phyloP scores from a whole-genome alignment of 2,113 vertebrate species.

The Petroica traversi region DNA sequence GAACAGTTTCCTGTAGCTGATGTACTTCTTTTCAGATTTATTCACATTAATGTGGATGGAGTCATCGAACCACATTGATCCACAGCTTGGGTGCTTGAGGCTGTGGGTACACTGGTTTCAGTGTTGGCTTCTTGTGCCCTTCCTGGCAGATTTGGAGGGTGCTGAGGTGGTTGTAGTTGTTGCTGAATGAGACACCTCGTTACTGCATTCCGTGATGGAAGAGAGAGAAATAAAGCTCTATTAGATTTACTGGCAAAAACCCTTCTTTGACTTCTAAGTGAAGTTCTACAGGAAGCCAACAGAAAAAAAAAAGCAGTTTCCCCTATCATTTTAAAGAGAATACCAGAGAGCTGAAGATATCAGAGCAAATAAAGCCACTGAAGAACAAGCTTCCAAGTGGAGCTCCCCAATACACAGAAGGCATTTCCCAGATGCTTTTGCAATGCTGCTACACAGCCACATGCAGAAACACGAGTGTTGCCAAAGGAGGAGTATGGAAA shows the following conservation, averaged over 20 bases:
- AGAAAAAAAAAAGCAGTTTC: neutral
- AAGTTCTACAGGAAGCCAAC: neutral
- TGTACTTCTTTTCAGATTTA: neutral
- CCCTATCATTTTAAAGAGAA: neutral
- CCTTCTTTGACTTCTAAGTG: neutral
- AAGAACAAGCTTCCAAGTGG: neutral
- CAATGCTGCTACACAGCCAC: neutral
- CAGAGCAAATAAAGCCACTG: neutral
- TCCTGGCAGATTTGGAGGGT: neutral
- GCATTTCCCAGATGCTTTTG: neutral
- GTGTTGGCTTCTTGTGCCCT: neutral
- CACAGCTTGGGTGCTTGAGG: fast-evolving
- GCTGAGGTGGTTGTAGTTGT: neutral
- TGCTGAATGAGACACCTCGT: neutral
- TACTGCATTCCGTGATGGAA: neutral
- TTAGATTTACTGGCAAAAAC: neutral
- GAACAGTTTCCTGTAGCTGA: neutral
- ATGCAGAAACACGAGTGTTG: neutral
- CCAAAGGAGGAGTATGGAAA: neutral
- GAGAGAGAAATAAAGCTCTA: neutral
- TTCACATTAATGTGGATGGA: neutral
- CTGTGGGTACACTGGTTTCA: neutral
- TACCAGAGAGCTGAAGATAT: neutral
- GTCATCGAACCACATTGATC: neutral
- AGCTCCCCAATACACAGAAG: neutral